Percentiles rank a stretch among this genome's conserved stretches.
phyloP scores from a whole-genome alignment of 2,888 invertebrate genomes.

The Archaeoteleia sp. region DNA sequence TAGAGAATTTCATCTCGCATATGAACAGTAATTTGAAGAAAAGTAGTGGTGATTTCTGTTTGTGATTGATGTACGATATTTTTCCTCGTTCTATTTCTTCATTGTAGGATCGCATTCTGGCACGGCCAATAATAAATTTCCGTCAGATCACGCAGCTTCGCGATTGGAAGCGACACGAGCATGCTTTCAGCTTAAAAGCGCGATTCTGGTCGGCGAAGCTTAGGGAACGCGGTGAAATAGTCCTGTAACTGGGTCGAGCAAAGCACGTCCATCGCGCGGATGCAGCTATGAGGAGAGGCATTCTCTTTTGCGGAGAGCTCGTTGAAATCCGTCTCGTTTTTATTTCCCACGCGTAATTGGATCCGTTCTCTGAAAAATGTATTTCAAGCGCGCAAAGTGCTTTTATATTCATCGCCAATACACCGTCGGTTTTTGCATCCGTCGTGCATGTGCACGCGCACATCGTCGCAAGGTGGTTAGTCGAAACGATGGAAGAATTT shows the following conservation, averaged over 20 bases:
- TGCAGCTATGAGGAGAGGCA: slow-evolving; percentile 9
- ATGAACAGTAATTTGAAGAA: no score
- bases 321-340: slow-evolving; percentile 20
- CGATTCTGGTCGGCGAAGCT: slow-evolving; percentile 49
- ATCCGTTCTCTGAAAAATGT: slow-evolving; percentile 29
- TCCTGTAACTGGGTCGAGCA: slow-evolving; percentile 36
- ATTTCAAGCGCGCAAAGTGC: slow-evolving; percentile 26
- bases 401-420: slow-evolving; percentile 29
- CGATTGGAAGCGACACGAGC: slow-evolving; percentile 61
- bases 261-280: slow-evolving; percentile 16
- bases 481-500: slow-evolving; percentile 17
- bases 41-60: no score
- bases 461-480: slow-evolving; percentile 1
- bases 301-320: slow-evolving; percentile 6
- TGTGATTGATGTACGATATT: background rate
- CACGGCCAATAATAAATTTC: slow-evolving; percentile 42
- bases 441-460: slow-evolving; percentile 5
- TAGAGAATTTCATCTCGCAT: no score
- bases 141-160: slow-evolving; percentile 43
- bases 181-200: slow-evolving; percentile 71
- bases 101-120: background rate
- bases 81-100: slow-evolving; percentile 22
- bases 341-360: slow-evolving; percentile 37
- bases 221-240: slow-evolving; percentile 16
- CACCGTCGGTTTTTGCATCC: slow-evolving; percentile 11